Percentiles rank a stretch among this genome's conserved stretches.
Evolutionary conservation across 1,140 invertebrate genomes (phyloP).

Genomic region (Lethocerus indicus): DNA sequence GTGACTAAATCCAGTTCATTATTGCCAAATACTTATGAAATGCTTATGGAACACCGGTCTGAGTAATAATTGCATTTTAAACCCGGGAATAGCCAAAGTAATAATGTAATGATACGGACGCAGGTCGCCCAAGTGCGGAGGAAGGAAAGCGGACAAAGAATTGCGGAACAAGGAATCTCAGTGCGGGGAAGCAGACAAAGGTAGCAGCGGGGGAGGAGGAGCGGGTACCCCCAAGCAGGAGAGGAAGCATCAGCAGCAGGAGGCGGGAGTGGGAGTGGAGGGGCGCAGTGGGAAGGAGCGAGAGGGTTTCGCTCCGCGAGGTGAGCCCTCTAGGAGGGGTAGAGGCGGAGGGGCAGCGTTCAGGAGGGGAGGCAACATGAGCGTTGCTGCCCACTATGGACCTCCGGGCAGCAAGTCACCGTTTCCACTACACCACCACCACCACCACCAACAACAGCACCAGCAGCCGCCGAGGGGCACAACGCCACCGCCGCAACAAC

Average conservation of each 20-base stretch:
- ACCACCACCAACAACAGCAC: background rate
- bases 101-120: no score
- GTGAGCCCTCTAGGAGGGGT: background rate
- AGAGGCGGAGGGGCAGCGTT: background rate
- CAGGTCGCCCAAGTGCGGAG: conserved; percentile 19
- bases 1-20: no score
- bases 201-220: background rate
- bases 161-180: conserved; percentile 32
- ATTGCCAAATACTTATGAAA: no score
- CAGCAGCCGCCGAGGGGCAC: background rate
- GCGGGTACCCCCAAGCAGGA: background rate
- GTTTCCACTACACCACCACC: background rate
- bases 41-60: no score
- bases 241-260: background rate
- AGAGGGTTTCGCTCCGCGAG: conserved; percentile 5
- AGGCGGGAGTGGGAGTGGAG: background rate
- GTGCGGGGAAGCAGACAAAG: background rate
- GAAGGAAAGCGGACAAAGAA: conserved; percentile 35
- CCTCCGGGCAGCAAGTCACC: conserved; percentile 12
- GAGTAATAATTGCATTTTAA: no score
- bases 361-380: background rate
- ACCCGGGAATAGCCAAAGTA: no score
- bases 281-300: background rate
- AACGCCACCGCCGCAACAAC: background rate
- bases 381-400: conserved; percentile 9